Conservation (phyloP, 2,888 invertebrate species). For the Nycteola revayana region DNA sequence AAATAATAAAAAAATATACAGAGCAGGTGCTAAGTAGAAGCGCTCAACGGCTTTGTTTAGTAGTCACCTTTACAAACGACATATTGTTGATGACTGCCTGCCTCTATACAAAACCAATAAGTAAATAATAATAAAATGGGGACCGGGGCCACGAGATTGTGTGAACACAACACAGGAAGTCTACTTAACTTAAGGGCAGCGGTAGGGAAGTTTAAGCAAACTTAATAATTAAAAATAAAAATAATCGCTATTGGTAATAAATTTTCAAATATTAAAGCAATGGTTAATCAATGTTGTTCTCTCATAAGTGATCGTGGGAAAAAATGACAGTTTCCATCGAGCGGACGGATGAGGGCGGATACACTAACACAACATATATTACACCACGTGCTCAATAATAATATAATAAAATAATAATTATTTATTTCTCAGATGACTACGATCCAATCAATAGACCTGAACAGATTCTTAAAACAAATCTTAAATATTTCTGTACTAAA, state of each 20-base stretch:
- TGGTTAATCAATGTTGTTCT: neutral
- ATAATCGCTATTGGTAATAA: slow-evolving; percentile 3
- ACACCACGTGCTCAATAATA: slow-evolving; percentile 57
- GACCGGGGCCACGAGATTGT: slow-evolving; percentile 64
- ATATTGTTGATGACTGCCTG: slow-evolving; percentile 75
- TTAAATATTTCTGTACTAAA: slow-evolving; percentile 15
- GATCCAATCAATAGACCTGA: slow-evolving; percentile 34
- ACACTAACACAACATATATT: slow-evolving; percentile 51
- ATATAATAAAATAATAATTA: too few species aligned
- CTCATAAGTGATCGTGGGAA: slow-evolving; percentile 69
- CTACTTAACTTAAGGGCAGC: slow-evolving; percentile 59
- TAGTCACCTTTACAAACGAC: slow-evolving; percentile 77
- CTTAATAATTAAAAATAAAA: slow-evolving; percentile 20
- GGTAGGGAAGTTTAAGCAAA: slow-evolving; percentile 30
- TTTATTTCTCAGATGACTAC: too few species aligned
- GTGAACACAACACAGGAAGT: slow-evolving; percentile 73
- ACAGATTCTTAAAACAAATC: slow-evolving; percentile 35
- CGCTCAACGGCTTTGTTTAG: slow-evolving; percentile 76
- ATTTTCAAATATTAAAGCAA: neutral
- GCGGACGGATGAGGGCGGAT: slow-evolving; percentile 64
- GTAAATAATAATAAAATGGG: slow-evolving; percentile 75
- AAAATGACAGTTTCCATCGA: slow-evolving; percentile 63
- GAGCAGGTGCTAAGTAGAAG: slow-evolving; percentile 71
- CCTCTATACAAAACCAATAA: slow-evolving; percentile 75
- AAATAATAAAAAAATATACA: slow-evolving; percentile 39